Evolutionary conservation across 1,140 invertebrate species (phyloP).

Genomic region (Drosophila trapezifrons): DNA sequence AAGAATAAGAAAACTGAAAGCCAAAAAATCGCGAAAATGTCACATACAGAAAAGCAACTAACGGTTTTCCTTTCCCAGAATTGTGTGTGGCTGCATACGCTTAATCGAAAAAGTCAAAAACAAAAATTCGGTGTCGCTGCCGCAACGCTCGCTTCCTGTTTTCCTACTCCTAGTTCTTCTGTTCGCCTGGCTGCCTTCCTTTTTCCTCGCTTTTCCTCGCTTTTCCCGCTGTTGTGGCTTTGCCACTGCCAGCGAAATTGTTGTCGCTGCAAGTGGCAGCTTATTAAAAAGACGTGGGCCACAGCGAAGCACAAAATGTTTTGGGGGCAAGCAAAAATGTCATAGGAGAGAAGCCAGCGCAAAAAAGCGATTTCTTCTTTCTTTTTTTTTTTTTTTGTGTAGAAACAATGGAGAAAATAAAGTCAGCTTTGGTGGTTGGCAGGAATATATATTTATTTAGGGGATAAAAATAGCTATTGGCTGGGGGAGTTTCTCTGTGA

Average conservation of each 20-base stretch:
- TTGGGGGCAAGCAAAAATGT: conserved; percentile 54
- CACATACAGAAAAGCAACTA: conserved; percentile 61
- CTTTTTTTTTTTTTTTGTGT: not conserved
- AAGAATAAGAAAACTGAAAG: conserved; percentile 19
- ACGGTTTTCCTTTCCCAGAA: conserved; percentile 22
- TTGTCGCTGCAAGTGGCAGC: conserved; percentile 75
- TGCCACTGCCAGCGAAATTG: conserved; percentile 50
- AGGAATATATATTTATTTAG: conserved; percentile 24
- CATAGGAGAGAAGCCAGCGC: conserved; percentile 38
- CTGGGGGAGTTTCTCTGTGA: not conserved
- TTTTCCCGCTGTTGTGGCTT: conserved; percentile 43
- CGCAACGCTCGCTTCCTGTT: conserved; percentile 24
- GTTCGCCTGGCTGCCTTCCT: conserved; percentile 49
- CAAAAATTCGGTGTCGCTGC: conserved; percentile 59
- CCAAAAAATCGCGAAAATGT: conserved; percentile 67
- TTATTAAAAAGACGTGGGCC: conserved; percentile 78
- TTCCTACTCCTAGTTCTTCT: conserved; percentile 49
- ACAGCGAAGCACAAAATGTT: conserved; percentile 50
- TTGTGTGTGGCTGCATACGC: conserved; percentile 40
- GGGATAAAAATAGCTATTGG: conserved; percentile 13
- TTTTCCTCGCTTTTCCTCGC: conserved; percentile 16
- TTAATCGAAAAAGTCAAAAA: conserved; percentile 80
- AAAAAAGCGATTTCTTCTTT: conserved; percentile 4
- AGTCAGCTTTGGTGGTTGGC: conserved; percentile 7
- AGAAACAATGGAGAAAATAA: conserved; percentile 41